Conservation (phyloP, 2,888 invertebrate species). For the Trisateles emortualis region DNA sequence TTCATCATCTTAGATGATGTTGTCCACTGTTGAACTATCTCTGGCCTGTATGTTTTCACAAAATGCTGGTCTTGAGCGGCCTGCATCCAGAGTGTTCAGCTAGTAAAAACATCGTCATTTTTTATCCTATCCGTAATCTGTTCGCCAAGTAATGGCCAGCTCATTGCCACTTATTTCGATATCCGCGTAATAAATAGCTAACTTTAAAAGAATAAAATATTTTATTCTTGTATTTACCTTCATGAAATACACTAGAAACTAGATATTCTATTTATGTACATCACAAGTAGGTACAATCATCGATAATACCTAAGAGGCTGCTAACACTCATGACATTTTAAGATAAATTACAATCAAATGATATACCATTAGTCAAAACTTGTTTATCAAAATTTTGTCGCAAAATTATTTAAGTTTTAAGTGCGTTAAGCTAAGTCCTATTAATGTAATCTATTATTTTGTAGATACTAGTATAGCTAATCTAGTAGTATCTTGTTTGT, state of each 20-base stretch:
- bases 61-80: no score
- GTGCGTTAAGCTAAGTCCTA: background rate
- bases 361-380: background rate
- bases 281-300: background rate
- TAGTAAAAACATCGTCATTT: no score
- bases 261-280: background rate
- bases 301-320: background rate
- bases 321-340: background rate
- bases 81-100: no score
- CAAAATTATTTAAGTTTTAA: background rate
- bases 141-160: no score
- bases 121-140: no score
- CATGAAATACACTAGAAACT: background rate
- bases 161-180: no score
- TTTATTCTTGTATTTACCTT: no score
- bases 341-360: background rate
- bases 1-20: no score
- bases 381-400: background rate
- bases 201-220: no score
- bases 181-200: no score
- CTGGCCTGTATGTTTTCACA: no score
- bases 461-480: background rate
- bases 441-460: background rate
- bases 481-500: background rate
- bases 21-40: no score